A percentile compares a stretch with the other conserved stretches of the same genome.
Conservation (phyloP, 2,113 vertebrate genomes). For the Archilochus colubris region DNA sequence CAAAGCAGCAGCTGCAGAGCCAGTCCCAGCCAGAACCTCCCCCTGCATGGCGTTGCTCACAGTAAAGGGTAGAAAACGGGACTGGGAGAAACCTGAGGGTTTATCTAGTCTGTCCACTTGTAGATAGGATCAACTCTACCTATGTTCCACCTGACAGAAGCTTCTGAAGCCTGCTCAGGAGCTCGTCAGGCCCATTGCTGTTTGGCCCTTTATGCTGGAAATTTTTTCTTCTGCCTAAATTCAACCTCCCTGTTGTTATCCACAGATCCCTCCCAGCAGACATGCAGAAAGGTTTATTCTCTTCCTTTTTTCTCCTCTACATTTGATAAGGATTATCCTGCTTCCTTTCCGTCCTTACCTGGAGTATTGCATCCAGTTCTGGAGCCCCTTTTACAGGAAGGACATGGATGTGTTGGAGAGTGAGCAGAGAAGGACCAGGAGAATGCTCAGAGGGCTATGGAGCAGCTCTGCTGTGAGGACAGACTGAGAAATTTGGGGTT, state of each 20-base stretch:
- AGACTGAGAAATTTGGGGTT: too few species aligned
- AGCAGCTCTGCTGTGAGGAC: too few species aligned
- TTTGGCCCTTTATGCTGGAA: not conserved
- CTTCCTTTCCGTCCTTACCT: not conserved
- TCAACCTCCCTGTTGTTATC: not conserved
- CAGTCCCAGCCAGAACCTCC: not conserved
- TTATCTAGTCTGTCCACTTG: not conserved
- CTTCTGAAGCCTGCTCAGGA: not conserved
- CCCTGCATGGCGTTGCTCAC: not conserved
- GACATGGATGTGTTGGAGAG: too few species aligned
- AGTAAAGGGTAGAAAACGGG: not conserved
- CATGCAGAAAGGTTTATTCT: not conserved
- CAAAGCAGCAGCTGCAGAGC: slow-evolving; percentile 32
- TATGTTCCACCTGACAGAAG: not conserved
- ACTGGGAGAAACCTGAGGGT: not conserved
- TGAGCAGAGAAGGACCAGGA: too few species aligned
- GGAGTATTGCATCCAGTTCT: too few species aligned
- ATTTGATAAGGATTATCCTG: not conserved
- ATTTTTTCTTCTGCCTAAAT: not conserved
- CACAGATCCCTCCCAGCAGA: not conserved
- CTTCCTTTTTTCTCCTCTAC: not conserved
- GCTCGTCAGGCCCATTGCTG: not conserved
- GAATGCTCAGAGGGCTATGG: too few species aligned
- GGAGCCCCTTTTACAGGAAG: too few species aligned
- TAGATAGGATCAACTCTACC: not conserved